Evolutionary conservation across 2,888 invertebrate genomes (phyloP).

Genomic region (Spisula subtruncata): DNA sequence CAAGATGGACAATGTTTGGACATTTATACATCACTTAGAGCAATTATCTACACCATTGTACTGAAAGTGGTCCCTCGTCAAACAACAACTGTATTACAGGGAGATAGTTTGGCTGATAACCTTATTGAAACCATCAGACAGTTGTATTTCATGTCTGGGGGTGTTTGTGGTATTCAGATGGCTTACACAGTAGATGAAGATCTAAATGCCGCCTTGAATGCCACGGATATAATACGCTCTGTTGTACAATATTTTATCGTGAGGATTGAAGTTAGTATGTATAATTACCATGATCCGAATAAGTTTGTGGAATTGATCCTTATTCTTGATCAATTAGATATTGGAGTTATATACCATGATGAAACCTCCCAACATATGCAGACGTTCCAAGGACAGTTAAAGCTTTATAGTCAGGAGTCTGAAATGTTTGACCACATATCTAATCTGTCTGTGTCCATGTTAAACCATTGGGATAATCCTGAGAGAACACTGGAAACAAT

Average conservation of each 20-base stretch:
- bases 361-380: too few species aligned
- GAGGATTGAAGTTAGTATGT: background rate
- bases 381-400: too few species aligned
- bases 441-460: background rate
- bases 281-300: background rate
- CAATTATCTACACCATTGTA: background rate
- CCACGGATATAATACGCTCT: background rate
- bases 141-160: background rate
- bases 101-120: background rate
- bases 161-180: slow-evolving; percentile 7
- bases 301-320: background rate
- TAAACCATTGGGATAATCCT: background rate
- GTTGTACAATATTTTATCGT: background rate
- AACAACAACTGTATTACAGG: background rate
- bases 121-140: background rate
- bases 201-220: background rate
- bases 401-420: too few species aligned
- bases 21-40: background rate
- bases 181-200: background rate
- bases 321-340: background rate
- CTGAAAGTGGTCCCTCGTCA: background rate
- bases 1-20: slow-evolving; percentile 16
- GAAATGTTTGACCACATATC: too few species aligned
- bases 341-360: too few species aligned
- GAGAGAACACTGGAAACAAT: background rate